Percentiles rank a stretch among this genome's conserved stretches.
These are phyloP conservation scores for Pygmarrhopalites habei DNA, from an alignment of 1,140 invertebrate genomes.

Conservation along the genomic window DNA sequence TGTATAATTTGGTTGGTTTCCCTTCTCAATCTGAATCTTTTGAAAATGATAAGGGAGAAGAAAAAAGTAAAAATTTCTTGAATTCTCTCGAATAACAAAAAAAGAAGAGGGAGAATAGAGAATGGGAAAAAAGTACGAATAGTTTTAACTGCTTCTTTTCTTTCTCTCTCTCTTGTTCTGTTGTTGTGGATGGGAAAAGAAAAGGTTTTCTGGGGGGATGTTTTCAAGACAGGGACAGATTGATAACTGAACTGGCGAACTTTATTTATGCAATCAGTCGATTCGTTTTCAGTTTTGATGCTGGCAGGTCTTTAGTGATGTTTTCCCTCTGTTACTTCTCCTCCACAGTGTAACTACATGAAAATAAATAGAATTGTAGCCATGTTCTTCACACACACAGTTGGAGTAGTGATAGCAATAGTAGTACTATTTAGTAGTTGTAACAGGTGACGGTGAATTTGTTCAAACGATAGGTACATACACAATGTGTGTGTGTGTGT, in stretches of 20 bases:
- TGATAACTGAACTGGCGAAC: slow-evolving; percentile 1
- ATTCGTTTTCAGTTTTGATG: neutral
- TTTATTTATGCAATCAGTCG: slow-evolving; percentile 2
- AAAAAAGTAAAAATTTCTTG: neutral
- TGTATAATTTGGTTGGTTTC: too few species aligned
- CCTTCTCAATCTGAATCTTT: too few species aligned
- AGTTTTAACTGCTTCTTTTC: neutral
- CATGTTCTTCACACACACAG: neutral
- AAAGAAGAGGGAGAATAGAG: neutral
- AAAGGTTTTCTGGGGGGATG: neutral
- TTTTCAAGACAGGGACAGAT: neutral
- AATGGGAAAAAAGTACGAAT: neutral
- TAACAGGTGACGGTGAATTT: neutral
- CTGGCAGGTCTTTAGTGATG: neutral
- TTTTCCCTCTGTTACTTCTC: neutral
- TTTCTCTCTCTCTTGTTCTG: neutral
- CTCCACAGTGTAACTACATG: neutral
- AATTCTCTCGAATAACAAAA: neutral
- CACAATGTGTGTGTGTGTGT: neutral
- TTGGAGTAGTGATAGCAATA: too few species aligned
- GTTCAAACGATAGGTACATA: neutral
- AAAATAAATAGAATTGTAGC: neutral
- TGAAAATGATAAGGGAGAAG: too few species aligned
- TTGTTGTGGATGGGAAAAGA: neutral
- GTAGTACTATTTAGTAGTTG: neutral